Conservation (phyloP, 2,797 vertebrate species). For the Rhynchonycteris naso region DNA sequence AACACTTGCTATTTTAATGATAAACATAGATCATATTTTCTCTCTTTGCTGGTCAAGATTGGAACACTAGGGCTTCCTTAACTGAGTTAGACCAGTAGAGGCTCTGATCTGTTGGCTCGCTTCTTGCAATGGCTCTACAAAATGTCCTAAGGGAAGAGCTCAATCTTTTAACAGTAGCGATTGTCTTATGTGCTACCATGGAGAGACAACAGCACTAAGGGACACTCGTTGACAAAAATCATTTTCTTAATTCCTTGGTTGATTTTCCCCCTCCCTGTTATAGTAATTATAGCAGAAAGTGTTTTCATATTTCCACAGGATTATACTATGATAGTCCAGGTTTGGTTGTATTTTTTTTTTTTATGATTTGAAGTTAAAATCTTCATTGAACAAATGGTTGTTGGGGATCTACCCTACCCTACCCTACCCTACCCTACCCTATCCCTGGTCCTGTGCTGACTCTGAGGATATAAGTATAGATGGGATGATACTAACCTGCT, state of each 20-base stretch:
- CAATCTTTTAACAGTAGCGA: conserved; percentile 15
- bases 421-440: background rate
- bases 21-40: background rate
- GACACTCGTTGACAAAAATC: background rate
- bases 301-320: conserved; percentile 45
- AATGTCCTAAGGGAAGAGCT: conserved; percentile 12
- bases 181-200: background rate
- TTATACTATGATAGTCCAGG: background rate
- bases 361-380: conserved; percentile 28
- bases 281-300: background rate
- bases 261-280: background rate
- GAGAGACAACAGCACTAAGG: background rate
- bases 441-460: background rate
- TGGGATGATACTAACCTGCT: background rate
- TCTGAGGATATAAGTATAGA: background rate
- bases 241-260: conserved; percentile 20
- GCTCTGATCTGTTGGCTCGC: background rate
- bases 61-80: background rate
- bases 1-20: conserved; percentile 17
- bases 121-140: background rate
- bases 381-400: background rate
- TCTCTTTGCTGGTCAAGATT: background rate
- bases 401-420: background rate
- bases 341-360: background rate
- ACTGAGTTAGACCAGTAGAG: conserved; percentile 2